Conservation (phyloP, 2,888 invertebrate species). For the Lymantria dispar region DNA sequence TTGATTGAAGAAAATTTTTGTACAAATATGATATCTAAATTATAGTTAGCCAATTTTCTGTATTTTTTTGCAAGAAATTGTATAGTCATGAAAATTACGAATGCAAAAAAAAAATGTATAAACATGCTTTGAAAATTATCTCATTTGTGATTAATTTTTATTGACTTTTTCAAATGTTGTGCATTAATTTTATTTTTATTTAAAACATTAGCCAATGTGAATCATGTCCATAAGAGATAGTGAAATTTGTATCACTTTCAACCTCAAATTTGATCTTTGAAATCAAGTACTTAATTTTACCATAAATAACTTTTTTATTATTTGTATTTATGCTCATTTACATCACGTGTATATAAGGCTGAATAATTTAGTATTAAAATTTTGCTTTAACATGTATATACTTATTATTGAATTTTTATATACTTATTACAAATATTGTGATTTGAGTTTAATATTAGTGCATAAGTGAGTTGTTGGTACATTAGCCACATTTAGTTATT, state of each 20-base stretch:
- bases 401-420: slow-evolving; percentile 9
- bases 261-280: slow-evolving; percentile 55
- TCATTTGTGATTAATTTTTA: slow-evolving; percentile 22
- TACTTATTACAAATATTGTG: slow-evolving; percentile 8
- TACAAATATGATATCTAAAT: slow-evolving; percentile 39
- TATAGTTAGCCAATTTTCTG: slow-evolving; percentile 73
- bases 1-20: slow-evolving; percentile 15
- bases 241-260: slow-evolving; percentile 1
- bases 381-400: slow-evolving; percentile 40
- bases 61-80: slow-evolving; percentile 51
- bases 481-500: neutral
- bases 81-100: slow-evolving; percentile 39
- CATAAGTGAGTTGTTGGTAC: neutral
- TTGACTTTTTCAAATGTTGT: slow-evolving; percentile 5
- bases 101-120: slow-evolving; percentile 20
- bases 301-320: slow-evolving; percentile 45
- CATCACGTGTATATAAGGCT: slow-evolving; percentile 68
- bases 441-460: neutral
- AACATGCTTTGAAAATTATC: slow-evolving; percentile 19
- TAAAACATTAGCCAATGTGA: neutral
- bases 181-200: neutral
- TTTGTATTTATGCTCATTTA: slow-evolving; percentile 40
- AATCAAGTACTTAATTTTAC: slow-evolving; percentile 62
- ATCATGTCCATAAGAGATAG: neutral
- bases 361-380: slow-evolving; percentile 51